Percentiles rank a stretch among this genome's conserved stretches.
phyloP scores from a whole-genome alignment of 2,113 vertebrate species.

The Colinus virginianus region DNA sequence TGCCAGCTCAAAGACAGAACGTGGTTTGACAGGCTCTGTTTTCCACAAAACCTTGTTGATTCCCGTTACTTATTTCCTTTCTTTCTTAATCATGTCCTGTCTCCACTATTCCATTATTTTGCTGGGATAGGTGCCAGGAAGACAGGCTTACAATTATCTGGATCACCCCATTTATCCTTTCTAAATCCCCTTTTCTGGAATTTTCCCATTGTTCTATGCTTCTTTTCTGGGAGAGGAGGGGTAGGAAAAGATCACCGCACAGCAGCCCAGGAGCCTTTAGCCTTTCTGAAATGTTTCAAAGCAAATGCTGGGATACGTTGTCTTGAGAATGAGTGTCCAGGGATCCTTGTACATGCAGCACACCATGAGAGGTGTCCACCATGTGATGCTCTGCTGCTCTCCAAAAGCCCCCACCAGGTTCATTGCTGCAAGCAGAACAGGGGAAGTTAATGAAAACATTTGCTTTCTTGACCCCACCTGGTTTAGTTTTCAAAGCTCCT shows the following conservation, averaged over 20 bases:
- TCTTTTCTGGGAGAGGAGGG: neutral
- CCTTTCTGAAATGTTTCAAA: neutral
- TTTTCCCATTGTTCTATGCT: slow-evolving; percentile 27
- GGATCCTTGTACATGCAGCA: neutral
- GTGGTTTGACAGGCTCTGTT: slow-evolving; percentile 55
- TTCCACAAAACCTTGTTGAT: slow-evolving; percentile 59
- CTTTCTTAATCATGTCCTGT: slow-evolving; percentile 70
- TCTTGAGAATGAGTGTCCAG: neutral
- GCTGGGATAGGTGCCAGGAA: slow-evolving; percentile 42
- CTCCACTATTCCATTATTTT: slow-evolving; percentile 29
- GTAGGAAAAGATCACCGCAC: neutral
- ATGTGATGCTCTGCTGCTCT: neutral
- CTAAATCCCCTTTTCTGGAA: slow-evolving; percentile 58
- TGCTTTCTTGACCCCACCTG: neutral
- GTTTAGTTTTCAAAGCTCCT: neutral
- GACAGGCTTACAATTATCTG: slow-evolving; percentile 46
- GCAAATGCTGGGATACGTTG: neutral
- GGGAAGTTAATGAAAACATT: neutral
- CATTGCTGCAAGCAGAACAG: neutral
- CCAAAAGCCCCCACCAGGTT: neutral
- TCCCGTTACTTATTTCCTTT: slow-evolving; percentile 61
- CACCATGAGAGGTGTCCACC: neutral
- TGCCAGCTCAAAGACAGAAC: slow-evolving; percentile 39
- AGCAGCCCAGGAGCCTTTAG: neutral
- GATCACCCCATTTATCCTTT: slow-evolving; percentile 49